Conservation (phyloP, 2,888 invertebrate species). For the Bruchidius siliquastri region DNA sequence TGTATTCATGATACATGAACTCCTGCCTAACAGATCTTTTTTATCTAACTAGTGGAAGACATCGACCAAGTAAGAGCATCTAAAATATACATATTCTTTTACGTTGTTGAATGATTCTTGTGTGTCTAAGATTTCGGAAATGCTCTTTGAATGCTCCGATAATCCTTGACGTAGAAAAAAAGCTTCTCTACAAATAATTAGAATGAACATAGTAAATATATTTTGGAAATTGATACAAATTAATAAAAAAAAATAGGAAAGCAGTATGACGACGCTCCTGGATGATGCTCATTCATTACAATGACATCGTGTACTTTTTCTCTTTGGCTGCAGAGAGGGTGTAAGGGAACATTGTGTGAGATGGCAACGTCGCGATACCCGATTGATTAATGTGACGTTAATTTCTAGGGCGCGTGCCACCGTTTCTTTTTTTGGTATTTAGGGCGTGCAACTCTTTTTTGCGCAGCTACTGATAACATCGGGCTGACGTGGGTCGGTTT, state of each 20-base stretch:
- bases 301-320: slow-evolving; percentile 42
- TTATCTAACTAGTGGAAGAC: too few species aligned
- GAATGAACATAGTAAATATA: background rate
- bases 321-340: slow-evolving; percentile 35
- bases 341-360: slow-evolving; percentile 32
- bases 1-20: too few species aligned
- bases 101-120: too few species aligned
- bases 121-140: too few species aligned
- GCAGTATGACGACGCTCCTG: background rate
- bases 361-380: slow-evolving; percentile 41
- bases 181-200: too few species aligned
- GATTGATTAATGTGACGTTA: slow-evolving; percentile 46
- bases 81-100: too few species aligned
- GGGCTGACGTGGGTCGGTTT: slow-evolving; percentile 12
- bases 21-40: too few species aligned
- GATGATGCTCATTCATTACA: slow-evolving; percentile 37
- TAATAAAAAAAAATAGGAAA: too few species aligned
- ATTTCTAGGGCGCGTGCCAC: slow-evolving; percentile 38
- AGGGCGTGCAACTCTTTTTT: slow-evolving; percentile 15
- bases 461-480: background rate
- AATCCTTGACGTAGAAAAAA: too few species aligned
- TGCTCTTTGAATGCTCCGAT: too few species aligned
- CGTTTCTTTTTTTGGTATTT: slow-evolving; percentile 22
- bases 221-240: too few species aligned
- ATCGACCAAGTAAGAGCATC: too few species aligned